Evolutionary conservation across 2,797 vertebrate genomes (phyloP), one percentile per base, ranked within the genome.

Genomic region (Hippopotamyrus pictus): DNA sequence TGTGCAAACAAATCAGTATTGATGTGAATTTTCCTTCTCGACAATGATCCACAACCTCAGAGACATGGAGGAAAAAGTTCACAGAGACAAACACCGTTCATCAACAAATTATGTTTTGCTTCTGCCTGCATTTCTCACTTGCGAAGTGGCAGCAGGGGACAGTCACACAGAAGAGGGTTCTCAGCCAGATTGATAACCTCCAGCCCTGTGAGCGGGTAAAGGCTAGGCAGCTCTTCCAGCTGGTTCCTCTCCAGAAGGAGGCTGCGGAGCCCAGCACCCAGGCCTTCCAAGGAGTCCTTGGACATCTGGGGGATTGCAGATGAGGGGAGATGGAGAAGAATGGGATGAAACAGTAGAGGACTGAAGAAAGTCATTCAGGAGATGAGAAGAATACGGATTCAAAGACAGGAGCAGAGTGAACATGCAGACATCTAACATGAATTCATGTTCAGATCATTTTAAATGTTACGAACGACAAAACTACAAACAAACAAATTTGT

Each of bases 151-250:
- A 99, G 95, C 90, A 99, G 96, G 84, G 95, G 96, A 92, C 98
- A 99, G 94, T 98, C 95, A 0, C 98, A 99, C 92, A 94, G 95
- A 92, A 99, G 96, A 85, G 98, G 97, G 89, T 99, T 97, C 6
- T 97, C 95, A 0, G 95, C 95, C 92, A 99, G 95, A 93, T 98
- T 98, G 88, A 99, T 96, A 91, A 97, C 97, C 91, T 99, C 97
- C 90, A 99, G 92, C 87, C 95, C 94, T 0, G 94, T 96, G 91
- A 99, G 95, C 9, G 93, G 91, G 4, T 91, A 93, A 91, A 98
- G 92, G 90, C 96, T 90, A 0, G 97, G 98, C 87, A 98, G 90
- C 62, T 94, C 94, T 90, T 94, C 96, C 90, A 99, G 96, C 88
- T 95, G 96, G 93, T 99, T 99, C 25, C 95, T 95, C 91, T 99